Base-by-base conservation (phyloP, 92 coral and sea anemone species). In the Paragorgia papillata region DNA sequence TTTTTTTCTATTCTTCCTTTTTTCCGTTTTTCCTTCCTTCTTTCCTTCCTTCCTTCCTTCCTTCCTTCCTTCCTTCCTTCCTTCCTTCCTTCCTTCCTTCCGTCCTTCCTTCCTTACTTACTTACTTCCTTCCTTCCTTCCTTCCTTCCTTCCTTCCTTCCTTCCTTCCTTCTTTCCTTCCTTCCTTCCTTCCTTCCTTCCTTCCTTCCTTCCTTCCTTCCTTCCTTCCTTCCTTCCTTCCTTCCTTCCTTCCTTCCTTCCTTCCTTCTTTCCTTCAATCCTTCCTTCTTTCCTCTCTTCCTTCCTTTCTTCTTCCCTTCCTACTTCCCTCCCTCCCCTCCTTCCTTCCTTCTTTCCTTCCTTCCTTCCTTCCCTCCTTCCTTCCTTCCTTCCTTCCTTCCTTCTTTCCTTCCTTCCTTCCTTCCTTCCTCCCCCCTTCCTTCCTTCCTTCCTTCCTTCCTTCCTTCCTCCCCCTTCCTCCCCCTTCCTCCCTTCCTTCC, bases 11-110 rank as follows among this genome's bases (percentile, higher is more conserved):
- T 7, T 35, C 32, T n/a, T 30, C 31, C 58, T 15, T 18, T 40
- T 17, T 17, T 35, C 32, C 27, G 39, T 18, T 44, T 53, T 10
- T 33, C 35, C 53, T 33, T 27, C 71, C 71, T 33, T 30, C 71
- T 27, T 64, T 26, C 13, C 15, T 8, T 64, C 71, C 71, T 64
- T 9, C 71, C 71, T 64, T 33, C 35, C 50, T 7, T 35, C 32
- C 27, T 39, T 18, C 6, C 71, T 9, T 33, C 35, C 55, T 18
- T 27, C 55, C 71, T 7, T 30, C 53, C 55, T 64, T 26, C 7
- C 15, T 26, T 64, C 55, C 71, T 64, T 9, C 55, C 53, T 64
- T 33, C 7, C 50, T 33, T 27, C 55, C n/a, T 46, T 46, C 2
- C 15, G 7, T 15, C 53, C 7, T 15, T 15, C 53, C n/a, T 15